Percentiles rank a stretch among this genome's conserved stretches.
phyloP scores from a whole-genome alignment of 2,797 vertebrate species.

The Choloepus didactylus region DNA sequence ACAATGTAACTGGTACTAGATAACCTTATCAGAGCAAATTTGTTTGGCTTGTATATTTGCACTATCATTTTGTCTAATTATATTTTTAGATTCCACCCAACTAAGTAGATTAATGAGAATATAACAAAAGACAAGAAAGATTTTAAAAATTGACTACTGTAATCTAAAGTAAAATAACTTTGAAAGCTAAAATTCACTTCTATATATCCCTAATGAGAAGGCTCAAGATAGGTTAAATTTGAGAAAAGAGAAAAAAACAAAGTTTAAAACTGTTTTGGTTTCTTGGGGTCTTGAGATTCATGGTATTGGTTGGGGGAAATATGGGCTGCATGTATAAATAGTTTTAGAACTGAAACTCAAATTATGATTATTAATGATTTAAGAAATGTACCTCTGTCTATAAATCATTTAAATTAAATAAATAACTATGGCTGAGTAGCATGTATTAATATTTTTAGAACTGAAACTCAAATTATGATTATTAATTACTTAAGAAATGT shows the following conservation, averaged over 20 bases:
- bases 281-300: not conserved
- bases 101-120: not conserved
- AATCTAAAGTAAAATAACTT: not conserved
- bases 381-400: not conserved
- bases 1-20: not conserved
- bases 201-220: not conserved
- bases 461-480: not conserved
- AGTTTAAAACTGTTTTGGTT: not conserved
- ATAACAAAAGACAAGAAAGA: not conserved
- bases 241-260: no score
- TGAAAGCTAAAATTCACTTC: not conserved
- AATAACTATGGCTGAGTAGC: not conserved
- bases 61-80: conserved; percentile 6
- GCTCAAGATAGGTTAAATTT: not conserved
- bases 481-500: conserved; percentile 50
- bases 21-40: not conserved
- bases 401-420: conserved; percentile 44
- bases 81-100: conserved; percentile 5
- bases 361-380: conserved; percentile 37
- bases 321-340: not conserved
- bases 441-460: not conserved
- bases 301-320: not conserved
- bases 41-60: not conserved
- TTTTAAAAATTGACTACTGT: not conserved
- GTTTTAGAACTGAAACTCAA: not conserved